These are phyloP conservation scores for Xylophagus ater DNA, from an alignment of 2,888 invertebrate species.

Conservation along the genomic window DNA sequence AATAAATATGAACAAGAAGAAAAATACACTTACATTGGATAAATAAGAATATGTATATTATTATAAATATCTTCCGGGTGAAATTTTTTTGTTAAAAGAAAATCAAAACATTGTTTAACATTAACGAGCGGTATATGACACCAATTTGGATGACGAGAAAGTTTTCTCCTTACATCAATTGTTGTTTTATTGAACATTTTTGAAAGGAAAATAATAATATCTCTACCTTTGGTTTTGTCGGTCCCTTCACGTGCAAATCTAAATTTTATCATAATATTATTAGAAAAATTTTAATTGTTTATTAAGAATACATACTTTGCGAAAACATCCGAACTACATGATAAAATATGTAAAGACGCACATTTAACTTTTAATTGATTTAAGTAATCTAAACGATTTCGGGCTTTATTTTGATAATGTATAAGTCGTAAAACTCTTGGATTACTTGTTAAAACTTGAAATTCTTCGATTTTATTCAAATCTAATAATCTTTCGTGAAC, in stretches of 20 bases:
- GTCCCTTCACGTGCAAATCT: constrained; percentile 47
- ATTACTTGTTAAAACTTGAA: constrained; percentile 48
- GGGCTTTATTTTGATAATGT: constrained; percentile 40
- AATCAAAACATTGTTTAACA: constrained; percentile 48
- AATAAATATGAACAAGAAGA: constrained; percentile 18
- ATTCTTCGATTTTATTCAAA: constrained; percentile 47
- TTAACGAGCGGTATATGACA: constrained; percentile 48
- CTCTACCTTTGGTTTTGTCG: constrained; percentile 42
- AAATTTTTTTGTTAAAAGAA: constrained; percentile 43
- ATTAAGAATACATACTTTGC: constrained; percentile 30
- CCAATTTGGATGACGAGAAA: constrained; percentile 54
- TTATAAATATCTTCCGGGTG: constrained; percentile 43
- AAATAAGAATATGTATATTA: constrained; percentile 54
- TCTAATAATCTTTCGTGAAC: constrained; percentile 47
- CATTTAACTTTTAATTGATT: constrained; percentile 41
- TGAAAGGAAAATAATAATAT: constrained; percentile 38
- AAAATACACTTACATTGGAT: constrained; percentile 48
- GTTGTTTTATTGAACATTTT: constrained; percentile 30
- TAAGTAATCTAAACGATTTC: constrained; percentile 42
- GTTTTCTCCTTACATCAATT: constrained; percentile 28
- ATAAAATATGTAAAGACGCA: constrained; percentile 41
- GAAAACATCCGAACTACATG: constrained; percentile 34
- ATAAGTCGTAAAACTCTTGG: constrained; percentile 46
- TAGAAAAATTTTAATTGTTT: constrained; percentile 1
- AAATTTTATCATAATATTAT: not conserved